These are phyloP conservation scores for Hypsibius dujardini DNA, from an alignment of 1,140 invertebrate species.

Conservation along the genomic window DNA sequence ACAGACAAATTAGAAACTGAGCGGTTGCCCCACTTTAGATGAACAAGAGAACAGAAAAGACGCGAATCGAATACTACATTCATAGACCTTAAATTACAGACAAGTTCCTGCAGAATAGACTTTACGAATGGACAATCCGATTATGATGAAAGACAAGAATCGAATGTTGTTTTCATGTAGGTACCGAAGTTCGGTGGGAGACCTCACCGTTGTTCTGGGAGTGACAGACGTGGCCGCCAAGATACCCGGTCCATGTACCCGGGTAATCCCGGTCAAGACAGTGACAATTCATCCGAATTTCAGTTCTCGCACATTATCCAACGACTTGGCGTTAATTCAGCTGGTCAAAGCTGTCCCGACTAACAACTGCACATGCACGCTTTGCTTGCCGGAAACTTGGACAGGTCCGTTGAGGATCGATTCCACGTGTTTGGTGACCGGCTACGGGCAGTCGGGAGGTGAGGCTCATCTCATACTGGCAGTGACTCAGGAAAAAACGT, in stretches of 20 bases:
- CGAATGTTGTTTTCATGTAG: no score
- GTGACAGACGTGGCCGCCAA: neutral
- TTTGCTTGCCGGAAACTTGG: slow-evolving; percentile 1
- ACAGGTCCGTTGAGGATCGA: neutral
- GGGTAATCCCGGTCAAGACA: neutral
- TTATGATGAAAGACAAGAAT: no score
- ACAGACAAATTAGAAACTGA: no score
- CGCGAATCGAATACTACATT: no score
- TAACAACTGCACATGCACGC: slow-evolving; percentile 2
- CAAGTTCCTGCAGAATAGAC: no score
- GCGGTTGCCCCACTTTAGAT: no score
- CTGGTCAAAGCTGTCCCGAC: neutral
- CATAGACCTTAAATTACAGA: no score
- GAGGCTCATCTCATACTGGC: neutral
- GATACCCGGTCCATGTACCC: neutral
- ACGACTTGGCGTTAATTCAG: neutral
- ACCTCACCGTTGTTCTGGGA: neutral
- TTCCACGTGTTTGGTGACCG: slow-evolving; percentile 3
- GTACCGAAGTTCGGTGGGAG: no score
- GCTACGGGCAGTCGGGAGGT: neutral
- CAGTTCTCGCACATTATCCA: neutral
- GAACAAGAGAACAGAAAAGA: no score
- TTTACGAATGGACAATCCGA: no score
- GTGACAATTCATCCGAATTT: neutral
- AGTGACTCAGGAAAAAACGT: no score